Base-by-base conservation (phyloP, 2,113 vertebrate species). In the Bufo gargarizans region DNA sequence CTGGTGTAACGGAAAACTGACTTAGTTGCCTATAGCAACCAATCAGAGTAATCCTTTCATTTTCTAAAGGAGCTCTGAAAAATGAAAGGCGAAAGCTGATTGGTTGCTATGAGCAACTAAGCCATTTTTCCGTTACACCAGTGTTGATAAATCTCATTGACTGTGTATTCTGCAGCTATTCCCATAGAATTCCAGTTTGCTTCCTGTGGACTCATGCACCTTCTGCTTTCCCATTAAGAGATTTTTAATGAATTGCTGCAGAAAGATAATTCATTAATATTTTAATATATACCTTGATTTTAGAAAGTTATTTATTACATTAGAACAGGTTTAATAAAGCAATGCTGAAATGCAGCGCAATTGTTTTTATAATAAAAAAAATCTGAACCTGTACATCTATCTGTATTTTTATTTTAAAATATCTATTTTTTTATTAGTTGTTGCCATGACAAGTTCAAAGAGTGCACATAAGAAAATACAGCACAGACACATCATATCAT, bases 291-390 rank as follows among this genome's bases (percentile, higher is more conserved):
- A 17, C 33, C 47, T 65, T 82, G 19, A 65, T 65, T 65, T 67
- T 50, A 67, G 56, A 59, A 82, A 33, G 20, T 43, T 82, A 82
- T 82, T 65, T 82, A 82, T 82, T 82, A 82, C 43, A 65, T 9
- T 82, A 33, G 14, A 45, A 77, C n/a, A 7, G n/a, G 12, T 71
- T 71, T 33, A 43, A 12, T 22, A 14, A 67, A 67, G 22, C 22
- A 4, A 33, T 79, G 77, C 22, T 33, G 47, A 33, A 58, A 79
- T 56, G 13, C n/a, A n/a, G 1, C 17, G 4, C 78, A 61, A 55
- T 55, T 55, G 13, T 80, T 80, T 80, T 22, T 80, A 80, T 17
- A 80, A 59, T 80, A 80, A 80, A 80, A 0, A 80, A 80, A 13
- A 16, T 8, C 17, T 12, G 19, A 74, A 47, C 13, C 71, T 43